These are phyloP conservation scores for Chromobotia macracanthus DNA, from an alignment of 2,797 vertebrate genomes.

Conservation along the genomic window DNA sequence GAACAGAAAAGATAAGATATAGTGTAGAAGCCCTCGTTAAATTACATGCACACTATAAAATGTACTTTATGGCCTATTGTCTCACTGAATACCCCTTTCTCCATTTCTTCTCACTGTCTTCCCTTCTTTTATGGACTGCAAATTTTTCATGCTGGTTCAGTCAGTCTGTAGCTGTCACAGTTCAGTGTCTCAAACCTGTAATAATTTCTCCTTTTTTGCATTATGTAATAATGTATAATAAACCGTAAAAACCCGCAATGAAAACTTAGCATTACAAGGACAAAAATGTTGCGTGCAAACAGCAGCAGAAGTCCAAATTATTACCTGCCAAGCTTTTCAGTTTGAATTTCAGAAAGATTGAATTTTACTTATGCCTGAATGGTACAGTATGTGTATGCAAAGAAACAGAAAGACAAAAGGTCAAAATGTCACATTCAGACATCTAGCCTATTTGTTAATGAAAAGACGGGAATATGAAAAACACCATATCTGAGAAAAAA, in stretches of 20 bases:
- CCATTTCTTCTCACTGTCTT: conserved; percentile 18
- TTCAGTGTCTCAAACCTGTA: conserved; percentile 34
- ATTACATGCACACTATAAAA: conserved; percentile 40
- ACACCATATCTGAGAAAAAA: conserved; percentile 17
- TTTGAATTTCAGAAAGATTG: conserved; percentile 53
- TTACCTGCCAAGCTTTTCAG: conserved; percentile 58
- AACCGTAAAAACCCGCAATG: conserved; percentile 16
- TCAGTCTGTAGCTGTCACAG: conserved; percentile 25
- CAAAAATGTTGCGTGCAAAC: conserved; percentile 44
- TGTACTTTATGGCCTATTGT: conserved; percentile 32
- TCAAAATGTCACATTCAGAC: conserved; percentile 62
- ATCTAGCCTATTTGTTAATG: conserved; percentile 48
- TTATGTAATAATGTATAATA: conserved; percentile 7
- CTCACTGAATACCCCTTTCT: conserved; percentile 11
- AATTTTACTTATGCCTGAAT: conserved; percentile 60
- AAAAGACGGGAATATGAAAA: conserved; percentile 29
- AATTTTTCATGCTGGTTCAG: conserved; percentile 6
- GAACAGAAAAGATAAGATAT: conserved; percentile 50
- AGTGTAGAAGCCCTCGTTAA: conserved; percentile 10
- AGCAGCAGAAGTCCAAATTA: conserved; percentile 62
- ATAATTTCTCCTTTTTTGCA: conserved; percentile 8
- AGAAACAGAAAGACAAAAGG: conserved; percentile 60
- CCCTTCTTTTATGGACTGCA: conserved; percentile 27
- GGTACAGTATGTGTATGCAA: conserved; percentile 32
- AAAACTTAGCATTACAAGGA: conserved; percentile 34